Evolutionary conservation across 2,113 vertebrate genomes (phyloP).

Genomic region (Leucosticte australis): DNA sequence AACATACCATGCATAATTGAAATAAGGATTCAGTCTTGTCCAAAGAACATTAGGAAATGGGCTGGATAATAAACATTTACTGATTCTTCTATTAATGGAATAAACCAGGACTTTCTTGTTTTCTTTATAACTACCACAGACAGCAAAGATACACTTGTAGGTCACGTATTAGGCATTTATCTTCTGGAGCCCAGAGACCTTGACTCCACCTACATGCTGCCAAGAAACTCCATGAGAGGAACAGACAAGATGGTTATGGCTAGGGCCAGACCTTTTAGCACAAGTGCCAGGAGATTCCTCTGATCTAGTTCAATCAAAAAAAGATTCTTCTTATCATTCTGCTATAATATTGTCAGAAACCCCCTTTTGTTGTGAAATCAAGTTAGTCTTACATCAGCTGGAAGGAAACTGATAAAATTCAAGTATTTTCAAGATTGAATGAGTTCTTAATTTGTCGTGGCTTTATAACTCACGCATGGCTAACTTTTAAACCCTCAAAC

Average conservation of each 20-base stretch:
- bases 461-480: neutral
- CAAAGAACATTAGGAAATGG: neutral
- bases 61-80: neutral
- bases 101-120: neutral
- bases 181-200: neutral
- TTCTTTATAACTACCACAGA: neutral
- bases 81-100: neutral
- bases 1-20: neutral
- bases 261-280: neutral
- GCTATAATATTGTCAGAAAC: neutral
- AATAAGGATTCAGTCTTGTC: neutral
- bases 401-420: neutral
- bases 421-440: constrained; percentile 22
- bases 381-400: neutral
- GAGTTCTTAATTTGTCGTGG: neutral
- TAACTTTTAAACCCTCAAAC: constrained; percentile 32
- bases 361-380: neutral
- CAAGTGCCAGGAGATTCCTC: neutral
- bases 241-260: neutral
- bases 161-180: neutral
- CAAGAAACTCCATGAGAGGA: neutral
- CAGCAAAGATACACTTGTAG: neutral
- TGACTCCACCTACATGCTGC: neutral
- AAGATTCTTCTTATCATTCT: neutral
- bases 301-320: neutral